Evolutionary conservation across 2,888 invertebrate species (phyloP), one percentile per base, ranked within the genome.

Genomic region (Euzophera pinguis): DNA sequence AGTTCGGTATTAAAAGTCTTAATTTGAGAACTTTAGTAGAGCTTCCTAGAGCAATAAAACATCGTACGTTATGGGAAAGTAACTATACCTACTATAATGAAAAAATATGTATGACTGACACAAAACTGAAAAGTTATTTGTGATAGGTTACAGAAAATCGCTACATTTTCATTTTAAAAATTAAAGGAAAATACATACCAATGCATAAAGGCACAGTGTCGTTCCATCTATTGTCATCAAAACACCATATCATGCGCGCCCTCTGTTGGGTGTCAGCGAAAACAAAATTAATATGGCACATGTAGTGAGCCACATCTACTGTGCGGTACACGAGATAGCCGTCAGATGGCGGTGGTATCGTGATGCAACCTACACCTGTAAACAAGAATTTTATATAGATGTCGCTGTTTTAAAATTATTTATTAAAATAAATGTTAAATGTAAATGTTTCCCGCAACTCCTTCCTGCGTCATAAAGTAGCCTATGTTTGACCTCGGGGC

Each of bases 301-400:
- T 91, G 81, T 93, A 94, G 66, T 93, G 92, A 32, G 93, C 94
- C 45, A 91, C 87, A 39, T 92, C 92, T 53, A 91, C 90, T 64
- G 93, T 94, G 65, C 93, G 91, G 76, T 92, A 93, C 67, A 93
- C 92, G 10, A 94, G 74, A 73, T 93, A 93, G 45, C 94, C 95
- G 78, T 93, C 92, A 73, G 91, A 89, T 65, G 95, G 95, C 69
- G 93, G 83, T 67, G 83, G 67, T 32, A 92, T 85, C 29, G 93
- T 92, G 10, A 93, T 91, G 73, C 95, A 95, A 52, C 94, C 94
- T 54, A 94, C 77, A 71, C 93, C 94, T 94, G 81, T 48, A 64
- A 65, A 53, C 13, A 63, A 52, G 53, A 69, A 32, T 9, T n/a
- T 2, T 13, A 4, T 34, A 6, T n/a, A 45, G 32, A 34, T 45